Evolutionary conservation across 2,888 invertebrate genomes (phyloP), one percentile per base, ranked within the genome.

Genomic region (Cheilosia pagana): DNA sequence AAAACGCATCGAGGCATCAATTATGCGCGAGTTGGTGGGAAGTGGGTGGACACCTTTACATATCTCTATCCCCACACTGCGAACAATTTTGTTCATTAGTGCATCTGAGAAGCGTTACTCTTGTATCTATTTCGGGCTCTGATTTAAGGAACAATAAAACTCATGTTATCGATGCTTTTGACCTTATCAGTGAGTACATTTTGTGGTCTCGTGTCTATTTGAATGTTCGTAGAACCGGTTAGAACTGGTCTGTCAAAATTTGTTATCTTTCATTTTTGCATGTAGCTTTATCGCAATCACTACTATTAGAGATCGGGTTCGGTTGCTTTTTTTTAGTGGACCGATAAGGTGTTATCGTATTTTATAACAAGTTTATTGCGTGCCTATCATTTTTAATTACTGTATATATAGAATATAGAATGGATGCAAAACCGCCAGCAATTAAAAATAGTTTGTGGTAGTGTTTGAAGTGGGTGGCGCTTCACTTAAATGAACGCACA

Each of bases 1-100:
- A 65, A 60, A 71, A 50, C 16, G 50, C 60, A 60, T 71, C 14
- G 16, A 21, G 28, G 59, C 59, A 71, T 52, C 23, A 39, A 50
- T 71, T 71, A 60, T 52, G 14, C 45, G 6, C 12, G 39, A 35
- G 16, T 39, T 45, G 19, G 21, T 25, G 43, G 28, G 7, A 21
- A 4, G 60, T 71, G 39, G 52, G 70, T 35, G 25, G 41, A 23
- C 41, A 43, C n/a, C 35, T 7, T 39, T 19, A 35, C 52, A 35
- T 28, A 28, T 8, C 6, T 28, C 8, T 8, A 53, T 16, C 1
- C 3, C 12, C 12, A 3, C 35, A 12, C 10, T 12, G 10, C 35
- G 6, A 12, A 35, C 2, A 19, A 5, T 16, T 19, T 19, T 7
- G n/a, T 19, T 3, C 16, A 7, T 45, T 8, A 8, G 8, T 45